Evolutionary conservation across 1,140 invertebrate species (phyloP).

Genomic region (Frieseomelitta varia): DNA sequence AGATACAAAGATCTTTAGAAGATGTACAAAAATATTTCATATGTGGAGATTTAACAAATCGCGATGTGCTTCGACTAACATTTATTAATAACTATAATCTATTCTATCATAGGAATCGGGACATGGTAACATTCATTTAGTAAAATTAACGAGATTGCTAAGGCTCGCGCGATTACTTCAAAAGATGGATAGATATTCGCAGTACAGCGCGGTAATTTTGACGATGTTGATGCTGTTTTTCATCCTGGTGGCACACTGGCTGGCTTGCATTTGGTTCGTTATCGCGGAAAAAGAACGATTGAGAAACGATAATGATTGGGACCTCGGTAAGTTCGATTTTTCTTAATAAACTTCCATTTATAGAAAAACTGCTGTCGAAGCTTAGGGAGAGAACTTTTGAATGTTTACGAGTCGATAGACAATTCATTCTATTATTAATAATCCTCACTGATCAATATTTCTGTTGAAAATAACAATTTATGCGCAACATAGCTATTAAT

Average conservation of each 20-base stretch:
- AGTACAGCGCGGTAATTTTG: conserved; percentile 98
- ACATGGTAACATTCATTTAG: conserved; percentile 93
- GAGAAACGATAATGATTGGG: conserved; percentile 87
- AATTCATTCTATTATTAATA: not conserved
- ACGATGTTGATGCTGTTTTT: conserved; percentile 98
- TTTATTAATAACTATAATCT: conserved; percentile 3
- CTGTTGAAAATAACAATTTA: no score
- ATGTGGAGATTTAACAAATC: no score
- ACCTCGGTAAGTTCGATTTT: conserved; percentile 86
- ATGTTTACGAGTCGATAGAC: not conserved
- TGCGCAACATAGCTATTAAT: no score
- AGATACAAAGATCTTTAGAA: no score
- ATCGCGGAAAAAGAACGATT: conserved; percentile 95
- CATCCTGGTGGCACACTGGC: conserved; percentile 98
- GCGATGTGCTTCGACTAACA: not conserved
- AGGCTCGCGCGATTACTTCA: conserved; percentile 96
- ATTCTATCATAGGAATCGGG: conserved; percentile 84
- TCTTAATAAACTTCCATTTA: not conserved
- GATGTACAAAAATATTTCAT: no score
- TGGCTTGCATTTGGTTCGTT: conserved; percentile 99
- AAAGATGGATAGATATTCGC: conserved; percentile 98
- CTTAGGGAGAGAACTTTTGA: not conserved
- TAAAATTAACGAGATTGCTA: conserved; percentile 96
- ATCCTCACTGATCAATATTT: no score
- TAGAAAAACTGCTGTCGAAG: not conserved